Percentiles rank a stretch among this genome's conserved stretches.
Evolutionary conservation across 2,888 invertebrate genomes (phyloP).

Genomic region (Mesochorus sp.): DNA sequence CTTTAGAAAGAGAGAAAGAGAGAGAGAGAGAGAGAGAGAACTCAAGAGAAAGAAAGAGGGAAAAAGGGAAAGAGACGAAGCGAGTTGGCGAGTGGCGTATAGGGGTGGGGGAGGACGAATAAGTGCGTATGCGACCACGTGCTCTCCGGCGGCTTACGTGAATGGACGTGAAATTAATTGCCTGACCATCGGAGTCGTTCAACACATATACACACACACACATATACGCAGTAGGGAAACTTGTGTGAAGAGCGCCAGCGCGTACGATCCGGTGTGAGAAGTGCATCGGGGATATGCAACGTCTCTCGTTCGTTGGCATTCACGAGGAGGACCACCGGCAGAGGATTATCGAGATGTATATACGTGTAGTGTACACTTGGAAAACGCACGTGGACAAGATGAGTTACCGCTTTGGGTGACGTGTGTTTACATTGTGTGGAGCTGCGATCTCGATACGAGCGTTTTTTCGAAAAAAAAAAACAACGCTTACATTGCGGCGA

Average conservation of each 20-base stretch:
- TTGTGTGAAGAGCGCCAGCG: slow-evolving; percentile 52
- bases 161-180: slow-evolving; percentile 68
- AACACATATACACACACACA: neutral
- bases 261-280: slow-evolving; percentile 47
- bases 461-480: no score
- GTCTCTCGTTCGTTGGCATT: slow-evolving; percentile 35
- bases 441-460: no score
- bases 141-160: slow-evolving; percentile 62
- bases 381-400: slow-evolving; percentile 15
- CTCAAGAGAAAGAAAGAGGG: slow-evolving; percentile 18
- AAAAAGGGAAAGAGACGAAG: slow-evolving; percentile 16
- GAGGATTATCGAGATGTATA: slow-evolving; percentile 22
- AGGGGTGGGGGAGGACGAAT: slow-evolving; percentile 53
- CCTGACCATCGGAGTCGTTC: slow-evolving; percentile 58
- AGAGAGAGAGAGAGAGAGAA: slow-evolving; percentile 29
- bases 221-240: slow-evolving; percentile 11
- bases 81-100: slow-evolving; percentile 32
- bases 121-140: slow-evolving; percentile 61
- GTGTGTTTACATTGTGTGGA: neutral
- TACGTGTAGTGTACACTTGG: slow-evolving; percentile 17
- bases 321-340: slow-evolving; percentile 27
- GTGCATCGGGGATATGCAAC: slow-evolving; percentile 43
- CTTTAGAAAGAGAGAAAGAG: slow-evolving; percentile 1
- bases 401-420: no score
- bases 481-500: no score